Base-by-base conservation (phyloP, 1,140 invertebrate genomes). In the Lordiphosa collinella region DNA sequence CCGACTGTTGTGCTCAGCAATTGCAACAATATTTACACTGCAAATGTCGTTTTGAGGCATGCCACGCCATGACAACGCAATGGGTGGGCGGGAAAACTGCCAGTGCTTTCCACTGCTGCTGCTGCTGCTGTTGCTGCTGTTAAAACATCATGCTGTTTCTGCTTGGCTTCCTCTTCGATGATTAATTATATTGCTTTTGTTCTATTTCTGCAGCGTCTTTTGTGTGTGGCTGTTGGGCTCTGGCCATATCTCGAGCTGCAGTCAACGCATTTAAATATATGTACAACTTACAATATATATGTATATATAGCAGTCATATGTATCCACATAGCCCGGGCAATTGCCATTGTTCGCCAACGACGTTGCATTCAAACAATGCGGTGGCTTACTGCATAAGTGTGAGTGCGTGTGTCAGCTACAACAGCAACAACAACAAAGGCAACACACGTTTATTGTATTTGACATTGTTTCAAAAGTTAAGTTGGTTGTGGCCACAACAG, bases 391-490 rank as follows among this genome's bases (percentile, higher is more conserved):
- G 31, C 14, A 36, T 31, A 16, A 13, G 16, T 55, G 40, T 41
- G 4, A 25, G 12, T 59, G 47, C 32, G 22, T 43, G 7, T n/a
- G 52, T 9, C 49, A 18, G 16, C 25, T 29, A 22, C 25, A 43
- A 32, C 16, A 37, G 31, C 50, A 46, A 18, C 57, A 22, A 25
- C 50, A 25, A 43, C 16, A 31, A 47, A 36, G 13, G 51, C 51
- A 57, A 35, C 59, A 63, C 60, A 63, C 60, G 60, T 63, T 63
- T 58, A 80, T 80, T 79, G 59, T 56, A 75, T 63, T 66, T 82
- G 76, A 79, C 75, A 79, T 75, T 79, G 75, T 79, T 75, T 75
- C 70, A 79, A 79, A 79, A 79, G 75, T 79, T 79, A 79, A 79
- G 56, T 82, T 70, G 69, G 37, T 11, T 80, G 63, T 79, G 75